phyloP scores from a whole-genome alignment of 2,113 vertebrate species.

The Amphiprion percula region DNA sequence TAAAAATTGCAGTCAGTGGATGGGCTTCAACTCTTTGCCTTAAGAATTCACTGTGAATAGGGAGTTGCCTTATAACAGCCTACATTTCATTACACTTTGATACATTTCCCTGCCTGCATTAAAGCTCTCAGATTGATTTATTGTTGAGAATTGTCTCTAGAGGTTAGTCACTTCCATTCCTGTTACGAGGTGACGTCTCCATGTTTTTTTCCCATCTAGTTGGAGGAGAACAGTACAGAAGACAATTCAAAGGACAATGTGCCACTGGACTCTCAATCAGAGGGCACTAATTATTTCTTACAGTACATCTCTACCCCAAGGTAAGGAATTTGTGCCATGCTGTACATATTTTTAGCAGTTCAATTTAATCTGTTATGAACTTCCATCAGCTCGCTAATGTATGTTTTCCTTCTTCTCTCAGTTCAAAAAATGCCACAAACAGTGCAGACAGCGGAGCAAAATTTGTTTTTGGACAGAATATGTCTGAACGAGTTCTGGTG shows the following conservation, averaged over 20 bases:
- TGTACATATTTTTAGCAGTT: conserved; percentile 38
- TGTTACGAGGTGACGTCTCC: background rate
- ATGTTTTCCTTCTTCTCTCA: conserved; percentile 48
- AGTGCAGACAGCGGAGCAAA: conserved; percentile 91
- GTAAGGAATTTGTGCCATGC: conserved; percentile 73
- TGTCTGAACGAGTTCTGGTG: conserved; percentile 97
- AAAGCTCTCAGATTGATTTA: background rate
- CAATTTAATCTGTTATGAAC: conserved; percentile 14
- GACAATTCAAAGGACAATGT: conserved; percentile 82
- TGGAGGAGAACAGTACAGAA: conserved; percentile 88
- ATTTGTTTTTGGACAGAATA: conserved; percentile 99
- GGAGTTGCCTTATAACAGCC: background rate
- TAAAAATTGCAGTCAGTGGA: background rate
- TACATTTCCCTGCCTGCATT: background rate
- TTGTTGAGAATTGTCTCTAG: background rate
- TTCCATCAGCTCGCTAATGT: background rate
- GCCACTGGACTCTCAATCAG: conserved; percentile 84
- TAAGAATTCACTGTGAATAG: background rate
- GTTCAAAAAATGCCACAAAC: conserved; percentile 90
- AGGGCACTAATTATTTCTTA: conserved; percentile 96
- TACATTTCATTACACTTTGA: background rate
- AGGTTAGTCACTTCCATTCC: background rate
- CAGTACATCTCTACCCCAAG: conserved; percentile 97
- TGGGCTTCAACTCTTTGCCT: background rate
- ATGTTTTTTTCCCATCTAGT: conserved; percentile 76